phyloP scores from a whole-genome alignment of 2,888 invertebrate genomes.

The Drosophila histrio region DNA sequence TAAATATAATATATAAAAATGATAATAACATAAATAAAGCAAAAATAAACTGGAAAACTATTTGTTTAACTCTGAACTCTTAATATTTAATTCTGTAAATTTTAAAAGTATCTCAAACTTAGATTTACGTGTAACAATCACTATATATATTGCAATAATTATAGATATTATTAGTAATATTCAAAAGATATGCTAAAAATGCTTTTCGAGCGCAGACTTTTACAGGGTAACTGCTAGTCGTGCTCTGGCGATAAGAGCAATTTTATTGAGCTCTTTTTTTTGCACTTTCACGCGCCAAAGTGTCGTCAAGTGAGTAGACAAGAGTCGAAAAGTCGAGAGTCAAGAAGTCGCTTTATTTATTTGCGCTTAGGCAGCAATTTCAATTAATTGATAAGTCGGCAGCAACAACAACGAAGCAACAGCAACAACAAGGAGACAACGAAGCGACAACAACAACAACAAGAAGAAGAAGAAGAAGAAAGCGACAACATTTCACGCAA shows the following conservation, averaged over 20 bases:
- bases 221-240: slow-evolving; percentile 9
- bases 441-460: background rate
- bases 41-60: no score
- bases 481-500: slow-evolving; percentile 65
- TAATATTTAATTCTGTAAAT: no score
- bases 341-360: slow-evolving; percentile 65
- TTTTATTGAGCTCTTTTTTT: slow-evolving; percentile 29
- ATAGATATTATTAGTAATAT: no score
- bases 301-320: slow-evolving; percentile 54
- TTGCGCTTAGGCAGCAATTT: slow-evolving; percentile 73
- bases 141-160: no score
- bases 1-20: no score
- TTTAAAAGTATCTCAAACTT: no score
- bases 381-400: slow-evolving; percentile 76
- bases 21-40: no score
- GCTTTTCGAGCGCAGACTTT: no score
- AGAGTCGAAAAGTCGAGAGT: slow-evolving; percentile 39
- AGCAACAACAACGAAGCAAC: slow-evolving; percentile 17
- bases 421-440: background rate
- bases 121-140: no score
- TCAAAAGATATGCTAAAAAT: no score
- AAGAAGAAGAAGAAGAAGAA: slow-evolving; percentile 1
- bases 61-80: no score
- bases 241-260: background rate
- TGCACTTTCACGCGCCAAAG: slow-evolving; percentile 61